These are phyloP conservation scores for Actinemys pallida DNA, from an alignment of 2,113 vertebrate genomes.

Conservation along the genomic window DNA sequence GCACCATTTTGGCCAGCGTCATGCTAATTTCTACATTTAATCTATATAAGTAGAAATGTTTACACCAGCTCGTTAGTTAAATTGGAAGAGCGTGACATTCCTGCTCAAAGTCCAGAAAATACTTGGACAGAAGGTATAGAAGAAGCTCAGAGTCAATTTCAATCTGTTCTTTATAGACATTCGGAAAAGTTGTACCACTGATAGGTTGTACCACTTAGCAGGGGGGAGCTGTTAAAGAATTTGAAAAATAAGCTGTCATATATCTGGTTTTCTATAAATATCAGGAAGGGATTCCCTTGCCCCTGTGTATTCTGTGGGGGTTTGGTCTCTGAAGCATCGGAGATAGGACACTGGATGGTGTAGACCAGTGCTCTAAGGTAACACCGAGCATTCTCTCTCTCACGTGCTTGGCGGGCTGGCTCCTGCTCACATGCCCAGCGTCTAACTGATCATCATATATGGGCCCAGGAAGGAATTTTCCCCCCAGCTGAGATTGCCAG, in stretches of 20 bases:
- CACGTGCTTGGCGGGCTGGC: neutral
- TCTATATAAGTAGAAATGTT: constrained; percentile 35
- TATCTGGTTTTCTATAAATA: constrained; percentile 28
- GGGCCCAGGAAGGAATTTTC: neutral
- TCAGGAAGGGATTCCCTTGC: neutral
- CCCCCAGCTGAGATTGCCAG: neutral
- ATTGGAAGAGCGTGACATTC: constrained; percentile 43
- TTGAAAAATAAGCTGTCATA: neutral
- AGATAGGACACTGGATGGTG: too few species aligned
- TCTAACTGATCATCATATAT: neutral
- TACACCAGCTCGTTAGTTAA: constrained; percentile 57
- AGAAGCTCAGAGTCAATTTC: constrained; percentile 17
- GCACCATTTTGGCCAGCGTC: neutral
- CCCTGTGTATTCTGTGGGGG: neutral
- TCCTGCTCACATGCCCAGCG: neutral
- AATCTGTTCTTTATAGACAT: constrained; percentile 10
- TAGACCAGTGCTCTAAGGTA: neutral
- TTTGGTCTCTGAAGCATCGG: neutral
- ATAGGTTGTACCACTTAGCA: neutral
- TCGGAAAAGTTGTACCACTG: neutral
- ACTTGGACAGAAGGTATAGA: constrained; percentile 3
- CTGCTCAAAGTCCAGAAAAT: constrained; percentile 37
- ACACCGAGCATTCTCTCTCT: neutral
- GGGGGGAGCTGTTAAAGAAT: neutral
- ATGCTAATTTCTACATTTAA: neutral